Conservation (phyloP, 2,113 vertebrate species). For the Chaenogobius annularis region DNA sequence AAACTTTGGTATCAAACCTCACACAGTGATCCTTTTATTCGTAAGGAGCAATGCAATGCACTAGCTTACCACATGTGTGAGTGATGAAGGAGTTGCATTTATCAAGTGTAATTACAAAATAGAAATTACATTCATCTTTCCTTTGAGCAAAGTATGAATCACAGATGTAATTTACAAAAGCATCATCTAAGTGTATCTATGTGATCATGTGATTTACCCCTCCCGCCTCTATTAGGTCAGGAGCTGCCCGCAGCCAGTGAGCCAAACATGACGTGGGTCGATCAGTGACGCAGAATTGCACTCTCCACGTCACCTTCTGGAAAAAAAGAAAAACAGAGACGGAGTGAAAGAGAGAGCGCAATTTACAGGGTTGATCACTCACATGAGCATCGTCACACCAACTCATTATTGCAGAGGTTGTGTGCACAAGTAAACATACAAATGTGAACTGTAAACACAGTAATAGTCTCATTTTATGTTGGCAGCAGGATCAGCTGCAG, state of each 20-base stretch:
- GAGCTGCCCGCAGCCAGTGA: slow-evolving; percentile 39
- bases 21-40: too few relatives aligned
- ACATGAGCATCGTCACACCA: slow-evolving; percentile 37
- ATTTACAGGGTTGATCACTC: slow-evolving; percentile 62
- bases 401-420: slow-evolving; percentile 41
- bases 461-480: neutral
- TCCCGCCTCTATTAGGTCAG: slow-evolving; percentile 34
- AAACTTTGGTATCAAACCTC: too few relatives aligned
- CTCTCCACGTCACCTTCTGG: slow-evolving; percentile 42
- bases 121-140: neutral
- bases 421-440: slow-evolving; percentile 11
- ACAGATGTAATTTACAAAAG: neutral
- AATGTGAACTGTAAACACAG: neutral
- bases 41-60: too few relatives aligned
- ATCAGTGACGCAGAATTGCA: slow-evolving; percentile 56
- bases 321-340: slow-evolving; percentile 15
- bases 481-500: neutral
- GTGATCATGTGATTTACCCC: slow-evolving; percentile 25
- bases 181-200: neutral
- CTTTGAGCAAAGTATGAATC: neutral
- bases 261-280: slow-evolving; percentile 58
- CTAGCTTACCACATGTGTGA: neutral
- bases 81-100: neutral
- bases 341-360: neutral
- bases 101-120: neutral